These are phyloP conservation scores for Pungitius pungitius DNA, from an alignment of 2,113 vertebrate species.

Conservation along the genomic window DNA sequence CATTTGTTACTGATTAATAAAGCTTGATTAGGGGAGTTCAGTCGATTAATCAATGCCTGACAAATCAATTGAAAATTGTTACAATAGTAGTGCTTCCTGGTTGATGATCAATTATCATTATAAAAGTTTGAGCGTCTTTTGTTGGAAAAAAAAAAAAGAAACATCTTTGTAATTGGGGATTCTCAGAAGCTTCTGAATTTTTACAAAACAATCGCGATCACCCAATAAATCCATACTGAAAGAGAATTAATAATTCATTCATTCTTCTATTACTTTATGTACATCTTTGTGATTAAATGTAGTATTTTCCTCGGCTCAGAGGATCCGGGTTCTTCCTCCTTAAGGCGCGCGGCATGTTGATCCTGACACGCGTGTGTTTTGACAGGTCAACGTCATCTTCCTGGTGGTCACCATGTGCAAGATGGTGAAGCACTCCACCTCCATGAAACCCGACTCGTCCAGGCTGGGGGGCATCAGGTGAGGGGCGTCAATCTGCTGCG, in stretches of 20 bases:
- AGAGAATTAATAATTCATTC: not conserved
- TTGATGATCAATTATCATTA: not conserved
- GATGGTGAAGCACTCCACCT: slow-evolving; percentile 99
- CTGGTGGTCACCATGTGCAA: slow-evolving; percentile 98
- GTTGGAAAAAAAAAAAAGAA: not conserved
- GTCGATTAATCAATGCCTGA: not conserved
- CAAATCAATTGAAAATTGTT: not conserved
- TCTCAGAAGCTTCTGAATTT: not conserved
- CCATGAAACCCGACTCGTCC: slow-evolving; percentile 99
- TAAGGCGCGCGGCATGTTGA: slow-evolving; percentile 41
- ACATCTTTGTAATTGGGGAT: not conserved
- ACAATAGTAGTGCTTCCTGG: not conserved
- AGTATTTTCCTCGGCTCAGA: not conserved
- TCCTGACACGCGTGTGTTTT: slow-evolving; percentile 81
- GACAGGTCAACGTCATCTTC: slow-evolving; percentile 98
- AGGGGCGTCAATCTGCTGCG: slow-evolving; percentile 73
- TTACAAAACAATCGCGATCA: not conserved
- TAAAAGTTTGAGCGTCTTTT: not conserved
- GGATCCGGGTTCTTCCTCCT: not conserved
- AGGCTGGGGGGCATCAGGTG: slow-evolving; percentile 99
- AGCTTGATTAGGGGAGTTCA: not conserved
- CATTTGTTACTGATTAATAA: not conserved
- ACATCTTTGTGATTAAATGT: not conserved
- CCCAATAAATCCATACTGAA: not conserved
- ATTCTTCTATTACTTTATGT: not conserved